phyloP scores from a whole-genome alignment of 2,113 vertebrate species.

The Platanista minor region DNA sequence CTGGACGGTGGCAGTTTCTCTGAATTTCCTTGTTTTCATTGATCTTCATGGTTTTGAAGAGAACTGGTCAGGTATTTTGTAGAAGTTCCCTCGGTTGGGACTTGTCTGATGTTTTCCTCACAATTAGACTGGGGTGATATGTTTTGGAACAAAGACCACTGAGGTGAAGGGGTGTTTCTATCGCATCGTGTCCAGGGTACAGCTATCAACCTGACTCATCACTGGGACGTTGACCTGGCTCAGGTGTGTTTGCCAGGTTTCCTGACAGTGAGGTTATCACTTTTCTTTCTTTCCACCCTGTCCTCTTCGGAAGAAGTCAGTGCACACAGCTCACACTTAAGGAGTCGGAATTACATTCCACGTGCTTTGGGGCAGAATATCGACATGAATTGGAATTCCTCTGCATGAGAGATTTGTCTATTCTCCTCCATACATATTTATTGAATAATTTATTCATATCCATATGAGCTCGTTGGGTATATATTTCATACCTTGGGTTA shows the following conservation, averaged over 20 bases:
- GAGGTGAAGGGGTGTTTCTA: accelerated
- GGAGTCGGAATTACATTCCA: neutral
- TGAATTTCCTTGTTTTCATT: too few species aligned
- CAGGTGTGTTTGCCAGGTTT: accelerated
- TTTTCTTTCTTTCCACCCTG: accelerated
- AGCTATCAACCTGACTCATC: accelerated
- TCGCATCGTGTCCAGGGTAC: accelerated
- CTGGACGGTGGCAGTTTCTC: neutral
- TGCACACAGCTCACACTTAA: neutral
- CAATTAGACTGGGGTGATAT: too few species aligned
- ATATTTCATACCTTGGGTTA: too few species aligned
- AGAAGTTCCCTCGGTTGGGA: neutral
- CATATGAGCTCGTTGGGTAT: accelerated
- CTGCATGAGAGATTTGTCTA: neutral
- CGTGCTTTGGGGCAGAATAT: accelerated
- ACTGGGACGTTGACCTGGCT: accelerated
- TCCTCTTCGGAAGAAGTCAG: accelerated
- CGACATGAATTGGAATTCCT: neutral
- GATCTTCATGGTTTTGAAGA: accelerated
- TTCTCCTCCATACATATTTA: neutral
- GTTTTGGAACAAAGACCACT: neutral
- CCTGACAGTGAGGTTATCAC: accelerated
- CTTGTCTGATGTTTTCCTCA: too few species aligned
- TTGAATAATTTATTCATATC: neutral
- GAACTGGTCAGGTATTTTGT: accelerated